A percentile compares a stretch with the other conserved stretches of the same genome.
These are phyloP conservation scores for Agrypnia vestita DNA, from an alignment of 1,140 invertebrate genomes.

Conservation along the genomic window DNA sequence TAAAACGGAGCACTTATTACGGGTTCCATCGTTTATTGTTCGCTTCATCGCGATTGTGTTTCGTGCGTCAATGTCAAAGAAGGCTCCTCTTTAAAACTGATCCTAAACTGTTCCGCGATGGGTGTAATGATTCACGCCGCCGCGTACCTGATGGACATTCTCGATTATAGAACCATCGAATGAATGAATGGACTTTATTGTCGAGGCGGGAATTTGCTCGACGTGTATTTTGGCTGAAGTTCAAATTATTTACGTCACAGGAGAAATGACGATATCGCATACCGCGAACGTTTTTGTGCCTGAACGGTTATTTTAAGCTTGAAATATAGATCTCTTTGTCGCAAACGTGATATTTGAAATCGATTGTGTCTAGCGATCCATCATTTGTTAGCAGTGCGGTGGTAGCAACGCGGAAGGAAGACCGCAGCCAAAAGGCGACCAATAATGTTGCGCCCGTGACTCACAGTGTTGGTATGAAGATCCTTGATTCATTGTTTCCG, in stretches of 20 bases:
- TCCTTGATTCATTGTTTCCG: background rate
- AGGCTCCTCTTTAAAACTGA: no score
- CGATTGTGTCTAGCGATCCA: background rate
- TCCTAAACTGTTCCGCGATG: no score
- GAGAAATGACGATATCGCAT: background rate
- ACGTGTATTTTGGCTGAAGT: conserved; percentile 10
- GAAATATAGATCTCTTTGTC: background rate
- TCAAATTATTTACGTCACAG: conserved; percentile 12
- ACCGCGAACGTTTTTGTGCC: conserved; percentile 11
- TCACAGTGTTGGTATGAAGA: background rate
- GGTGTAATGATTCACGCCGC: no score
- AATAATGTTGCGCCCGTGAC: background rate
- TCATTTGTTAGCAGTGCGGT: background rate
- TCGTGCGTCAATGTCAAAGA: no score
- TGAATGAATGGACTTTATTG: background rate
- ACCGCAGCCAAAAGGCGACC: conserved; percentile 5
- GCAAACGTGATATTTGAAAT: background rate
- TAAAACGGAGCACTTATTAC: conserved; percentile 1
- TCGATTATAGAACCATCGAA: background rate
- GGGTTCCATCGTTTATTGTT: conserved; percentile 1
- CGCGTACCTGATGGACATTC: no score
- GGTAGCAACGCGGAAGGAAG: background rate
- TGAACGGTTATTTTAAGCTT: background rate
- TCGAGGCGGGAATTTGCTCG: conserved; percentile 5
- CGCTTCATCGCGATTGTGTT: background rate